Percentiles rank a stretch among this genome's conserved stretches.
Evolutionary conservation across 2,888 invertebrate genomes (phyloP).

Genomic region (Patella pellucida): DNA sequence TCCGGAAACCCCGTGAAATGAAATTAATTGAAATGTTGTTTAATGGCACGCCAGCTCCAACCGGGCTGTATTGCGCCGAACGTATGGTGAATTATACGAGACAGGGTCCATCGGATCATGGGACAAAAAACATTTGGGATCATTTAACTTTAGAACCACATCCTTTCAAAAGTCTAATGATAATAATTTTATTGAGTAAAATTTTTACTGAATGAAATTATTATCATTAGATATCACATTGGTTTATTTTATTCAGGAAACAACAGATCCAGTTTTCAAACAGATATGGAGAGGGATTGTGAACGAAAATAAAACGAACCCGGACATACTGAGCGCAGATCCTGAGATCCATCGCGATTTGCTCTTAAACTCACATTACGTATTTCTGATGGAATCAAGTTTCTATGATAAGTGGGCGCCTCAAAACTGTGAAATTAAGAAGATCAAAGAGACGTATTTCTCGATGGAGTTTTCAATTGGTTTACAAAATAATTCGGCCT

Average conservation of each 20-base stretch:
- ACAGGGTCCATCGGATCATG: too few relatives aligned
- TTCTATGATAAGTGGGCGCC: neutral
- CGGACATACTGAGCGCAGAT: neutral
- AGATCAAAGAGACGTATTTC: neutral
- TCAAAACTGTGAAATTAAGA: neutral
- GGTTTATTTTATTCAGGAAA: neutral
- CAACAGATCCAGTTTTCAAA: neutral
- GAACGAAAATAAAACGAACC: neutral
- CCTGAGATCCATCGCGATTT: neutral
- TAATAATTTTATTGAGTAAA: too few relatives aligned
- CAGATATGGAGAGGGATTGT: neutral
- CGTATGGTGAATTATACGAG: too few relatives aligned
- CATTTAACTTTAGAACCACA: too few relatives aligned
- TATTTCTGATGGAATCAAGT: neutral
- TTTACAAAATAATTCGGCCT: neutral
- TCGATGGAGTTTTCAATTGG: neutral
- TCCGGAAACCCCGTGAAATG: too few relatives aligned
- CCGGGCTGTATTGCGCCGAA: too few relatives aligned
- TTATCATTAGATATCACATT: too few relatives aligned
- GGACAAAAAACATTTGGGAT: too few relatives aligned
- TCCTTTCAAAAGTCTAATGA: too few relatives aligned
- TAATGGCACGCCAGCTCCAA: too few relatives aligned
- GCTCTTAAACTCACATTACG: neutral
- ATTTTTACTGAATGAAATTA: too few relatives aligned
- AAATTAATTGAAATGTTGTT: too few relatives aligned